These are phyloP conservation scores for Salvator merianae DNA, from an alignment of 2,113 vertebrate species.

Conservation along the genomic window DNA sequence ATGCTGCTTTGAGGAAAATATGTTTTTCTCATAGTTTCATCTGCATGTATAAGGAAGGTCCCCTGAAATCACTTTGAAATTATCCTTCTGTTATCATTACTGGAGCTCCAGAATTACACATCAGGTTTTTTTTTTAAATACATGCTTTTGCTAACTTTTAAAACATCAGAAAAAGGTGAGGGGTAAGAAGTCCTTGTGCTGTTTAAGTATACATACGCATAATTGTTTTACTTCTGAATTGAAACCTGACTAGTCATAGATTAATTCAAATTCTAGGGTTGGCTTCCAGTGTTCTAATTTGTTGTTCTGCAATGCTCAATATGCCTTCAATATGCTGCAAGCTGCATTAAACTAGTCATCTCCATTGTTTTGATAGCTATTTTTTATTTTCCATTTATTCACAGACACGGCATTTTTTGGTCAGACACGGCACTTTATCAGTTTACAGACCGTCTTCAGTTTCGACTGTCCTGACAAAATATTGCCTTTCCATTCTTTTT, in stretches of 20 bases:
- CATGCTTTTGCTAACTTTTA: no score
- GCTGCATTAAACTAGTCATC: background rate
- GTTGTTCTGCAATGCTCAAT: background rate
- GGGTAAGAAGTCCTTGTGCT: no score
- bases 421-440: no score
- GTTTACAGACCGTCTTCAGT: no score
- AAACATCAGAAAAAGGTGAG: no score
- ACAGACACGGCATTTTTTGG: no score
- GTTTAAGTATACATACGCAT: background rate
- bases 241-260: background rate
- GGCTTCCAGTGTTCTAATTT: background rate
- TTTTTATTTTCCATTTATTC: background rate
- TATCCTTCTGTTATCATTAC: background rate
- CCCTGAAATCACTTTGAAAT: background rate
- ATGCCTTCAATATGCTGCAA: background rate
- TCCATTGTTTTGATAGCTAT: background rate
- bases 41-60: background rate
- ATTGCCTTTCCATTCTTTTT: no score
- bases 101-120: background rate
- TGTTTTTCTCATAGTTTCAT: background rate
- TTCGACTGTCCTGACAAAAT: no score
- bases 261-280: background rate
- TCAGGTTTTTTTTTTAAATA: background rate
- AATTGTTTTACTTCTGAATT: background rate
- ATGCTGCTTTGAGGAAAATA: conserved; percentile 17